Conservation (phyloP, 2,113 vertebrate genomes). For the Probosciger aterrimus region DNA sequence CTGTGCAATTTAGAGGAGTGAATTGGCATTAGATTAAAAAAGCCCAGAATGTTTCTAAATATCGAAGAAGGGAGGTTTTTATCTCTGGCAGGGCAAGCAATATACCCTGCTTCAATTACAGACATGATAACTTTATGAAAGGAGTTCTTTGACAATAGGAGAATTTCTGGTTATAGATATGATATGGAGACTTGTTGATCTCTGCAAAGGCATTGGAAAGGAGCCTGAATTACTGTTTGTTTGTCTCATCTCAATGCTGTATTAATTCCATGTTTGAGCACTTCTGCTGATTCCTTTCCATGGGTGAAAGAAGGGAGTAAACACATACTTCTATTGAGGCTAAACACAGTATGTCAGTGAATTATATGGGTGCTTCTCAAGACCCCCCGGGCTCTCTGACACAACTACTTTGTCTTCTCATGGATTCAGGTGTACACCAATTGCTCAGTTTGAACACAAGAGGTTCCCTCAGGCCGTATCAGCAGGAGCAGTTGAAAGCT, state of each 20-base stretch:
- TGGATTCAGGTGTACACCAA: not conserved
- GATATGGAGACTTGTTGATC: not conserved
- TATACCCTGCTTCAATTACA: not conserved
- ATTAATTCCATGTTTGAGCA: not conserved
- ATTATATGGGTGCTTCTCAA: not conserved
- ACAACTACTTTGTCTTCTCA: not conserved
- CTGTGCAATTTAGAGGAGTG: not conserved
- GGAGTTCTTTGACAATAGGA: not conserved
- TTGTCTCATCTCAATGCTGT: not conserved
- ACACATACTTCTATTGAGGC: not conserved
- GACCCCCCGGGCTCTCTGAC: not conserved
- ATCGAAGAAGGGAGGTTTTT: not conserved
- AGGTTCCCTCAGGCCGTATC: not conserved
- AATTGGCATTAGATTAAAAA: not conserved
- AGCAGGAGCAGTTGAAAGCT: not conserved
- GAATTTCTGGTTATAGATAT: not conserved
- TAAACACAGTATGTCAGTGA: not conserved
- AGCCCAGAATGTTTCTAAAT: not conserved
- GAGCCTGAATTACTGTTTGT: not conserved
- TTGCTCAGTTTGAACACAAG: not conserved
- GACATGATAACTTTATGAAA: not conserved
- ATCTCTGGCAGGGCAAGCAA: not conserved
- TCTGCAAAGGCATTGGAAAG: not conserved
- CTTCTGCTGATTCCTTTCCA: not conserved
- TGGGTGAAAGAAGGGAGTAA: not conserved